Evolutionary conservation across 2,113 vertebrate genomes (phyloP).

Genomic region (Tachysurus vachellii): DNA sequence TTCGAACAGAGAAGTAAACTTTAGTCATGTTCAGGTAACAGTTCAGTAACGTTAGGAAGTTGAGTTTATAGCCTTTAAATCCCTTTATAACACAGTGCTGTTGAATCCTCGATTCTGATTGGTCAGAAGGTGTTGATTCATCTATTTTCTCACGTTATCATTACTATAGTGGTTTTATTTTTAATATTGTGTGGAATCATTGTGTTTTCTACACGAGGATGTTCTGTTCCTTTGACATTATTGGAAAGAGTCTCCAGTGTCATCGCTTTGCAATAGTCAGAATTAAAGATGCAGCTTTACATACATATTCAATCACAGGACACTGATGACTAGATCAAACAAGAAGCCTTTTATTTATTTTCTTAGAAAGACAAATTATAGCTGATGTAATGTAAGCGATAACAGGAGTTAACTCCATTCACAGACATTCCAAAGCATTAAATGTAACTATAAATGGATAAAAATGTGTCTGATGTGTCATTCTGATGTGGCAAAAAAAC

Average conservation of each 20-base stretch:
- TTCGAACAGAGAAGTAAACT: neutral
- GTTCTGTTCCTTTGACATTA: neutral
- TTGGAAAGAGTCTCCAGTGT: neutral
- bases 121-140: neutral
- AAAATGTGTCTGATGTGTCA: neutral
- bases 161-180: no score
- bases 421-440: neutral
- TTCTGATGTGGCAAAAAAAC: neutral
- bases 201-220: no score
- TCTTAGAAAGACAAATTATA: neutral
- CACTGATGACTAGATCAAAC: no score
- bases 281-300: neutral
- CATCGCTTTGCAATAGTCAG: neutral
- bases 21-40: neutral
- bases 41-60: neutral
- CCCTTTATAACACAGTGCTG: neutral
- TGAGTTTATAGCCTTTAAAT: neutral
- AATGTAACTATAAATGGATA: neutral
- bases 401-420: neutral
- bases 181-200: no score
- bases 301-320: neutral
- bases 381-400: neutral
- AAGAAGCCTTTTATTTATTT: no score
- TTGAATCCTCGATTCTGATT: neutral
- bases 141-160: no score